A percentile compares a stretch with the other conserved stretches of the same genome.
These are phyloP conservation scores for Tokudaia muenninki DNA, from an alignment of 2,797 vertebrate genomes.

Conservation along the genomic window DNA sequence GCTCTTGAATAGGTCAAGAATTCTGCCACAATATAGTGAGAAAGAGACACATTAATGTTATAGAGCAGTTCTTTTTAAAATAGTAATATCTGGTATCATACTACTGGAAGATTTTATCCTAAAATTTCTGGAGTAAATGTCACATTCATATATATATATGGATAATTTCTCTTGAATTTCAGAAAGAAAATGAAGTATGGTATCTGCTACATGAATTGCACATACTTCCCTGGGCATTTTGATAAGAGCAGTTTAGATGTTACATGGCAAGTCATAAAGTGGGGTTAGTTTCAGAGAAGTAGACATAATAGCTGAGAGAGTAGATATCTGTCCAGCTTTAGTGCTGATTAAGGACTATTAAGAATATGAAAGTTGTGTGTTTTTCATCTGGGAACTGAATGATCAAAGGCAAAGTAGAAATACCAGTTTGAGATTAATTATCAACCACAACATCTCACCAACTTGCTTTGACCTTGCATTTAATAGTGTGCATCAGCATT, in stretches of 20 bases:
- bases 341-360: neutral
- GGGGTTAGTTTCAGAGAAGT: neutral
- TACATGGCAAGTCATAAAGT: neutral
- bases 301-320: neutral
- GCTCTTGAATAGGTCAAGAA: conserved; percentile 13
- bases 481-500: neutral
- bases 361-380: neutral
- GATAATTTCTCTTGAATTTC: neutral
- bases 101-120: neutral
- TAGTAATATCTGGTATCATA: neutral
- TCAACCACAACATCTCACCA: neutral
- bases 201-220: neutral
- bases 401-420: neutral
- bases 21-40: neutral
- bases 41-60: neutral
- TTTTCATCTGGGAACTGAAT: neutral
- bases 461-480: neutral
- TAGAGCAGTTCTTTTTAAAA: neutral
- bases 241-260: neutral
- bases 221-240: neutral
- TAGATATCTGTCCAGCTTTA: neutral
- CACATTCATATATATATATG: neutral
- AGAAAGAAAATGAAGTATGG: neutral
- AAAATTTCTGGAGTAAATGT: neutral
- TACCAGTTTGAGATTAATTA: neutral